Evolutionary conservation across 1,140 invertebrate genomes (phyloP), one percentile per base, ranked within the genome.

Genomic region (Vanessa tameamea): DNA sequence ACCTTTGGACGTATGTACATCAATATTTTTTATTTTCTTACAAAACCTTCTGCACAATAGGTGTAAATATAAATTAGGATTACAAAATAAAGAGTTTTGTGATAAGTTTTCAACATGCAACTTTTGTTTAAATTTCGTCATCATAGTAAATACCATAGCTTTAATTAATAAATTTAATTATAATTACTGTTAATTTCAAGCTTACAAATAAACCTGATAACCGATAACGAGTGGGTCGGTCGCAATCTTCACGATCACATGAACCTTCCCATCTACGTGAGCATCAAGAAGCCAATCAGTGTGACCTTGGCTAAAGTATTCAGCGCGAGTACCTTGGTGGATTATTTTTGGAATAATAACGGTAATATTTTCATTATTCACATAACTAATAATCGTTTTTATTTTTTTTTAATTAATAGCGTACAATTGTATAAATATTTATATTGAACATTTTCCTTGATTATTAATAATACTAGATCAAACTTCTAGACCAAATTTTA

Each of bases 221-320:
- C 86, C n/a, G 84, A 94, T 59, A 87, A 95, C 50, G 89, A 94
- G 7, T 72, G 82, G n/a, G 95, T 96, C 1, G 96, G 95, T 0
- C 85, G 88, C 48, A 95, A 96, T 78, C 84, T 96, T 0, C 95
- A 96, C 76, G 96, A 97, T 81, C 96, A 97, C 79, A 89, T 96
- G 75, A 95, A 96, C 82, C 84, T 96, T 72, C 96, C 96, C 0
- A 76, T 96, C 0, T 96, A 95, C 72, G 94, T 96, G 2, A 95
- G 95, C 68, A 90, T 96, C 37, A 90, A 94, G 69, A 89, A 92
- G 15, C 93, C 94, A 0, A 91, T 95, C 50, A 96, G 95, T 77
- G 90, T 95, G 15, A 96, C 95, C 6, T 76, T 96, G 7, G 85
- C 91, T 26, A 95, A 96, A 80, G 84, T 96, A 0, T 93, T 95